Conservation (phyloP, 2,888 invertebrate species). For the Camponotus fellah region DNA sequence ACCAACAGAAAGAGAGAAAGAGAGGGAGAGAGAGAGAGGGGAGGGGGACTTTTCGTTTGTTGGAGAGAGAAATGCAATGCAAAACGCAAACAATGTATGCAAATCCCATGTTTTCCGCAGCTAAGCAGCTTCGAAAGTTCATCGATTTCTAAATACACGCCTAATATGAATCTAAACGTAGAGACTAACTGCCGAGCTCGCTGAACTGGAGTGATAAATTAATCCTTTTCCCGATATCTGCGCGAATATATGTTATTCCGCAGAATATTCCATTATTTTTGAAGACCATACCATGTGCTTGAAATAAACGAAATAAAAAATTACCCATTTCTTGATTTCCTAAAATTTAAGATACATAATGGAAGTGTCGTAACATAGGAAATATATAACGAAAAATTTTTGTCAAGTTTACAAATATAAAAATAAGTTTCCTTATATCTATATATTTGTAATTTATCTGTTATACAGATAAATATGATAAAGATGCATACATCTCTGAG, state of each 20-base stretch:
- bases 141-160: slow-evolving; percentile 61
- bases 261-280: neutral
- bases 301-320: neutral
- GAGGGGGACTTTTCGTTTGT: neutral
- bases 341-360: neutral
- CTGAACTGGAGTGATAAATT: slow-evolving; percentile 25
- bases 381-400: neutral
- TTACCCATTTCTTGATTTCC: neutral
- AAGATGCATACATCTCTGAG: neutral
- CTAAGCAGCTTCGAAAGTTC: slow-evolving; percentile 36
- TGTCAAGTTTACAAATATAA: neutral
- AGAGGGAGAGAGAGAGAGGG: neutral
- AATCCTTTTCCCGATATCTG: slow-evolving; percentile 21
- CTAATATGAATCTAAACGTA: slow-evolving; percentile 25
- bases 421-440: neutral
- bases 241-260: neutral
- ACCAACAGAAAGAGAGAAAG: slow-evolving; percentile 24
- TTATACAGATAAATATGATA: neutral
- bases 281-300: neutral
- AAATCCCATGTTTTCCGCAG: slow-evolving; percentile 62
- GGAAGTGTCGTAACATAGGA: neutral
- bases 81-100: slow-evolving; percentile 68
- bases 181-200: slow-evolving; percentile 18
- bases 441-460: neutral
- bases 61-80: slow-evolving; percentile 53